Conservation (phyloP, 2,797 vertebrate species). For the Serranus cabrilla region DNA sequence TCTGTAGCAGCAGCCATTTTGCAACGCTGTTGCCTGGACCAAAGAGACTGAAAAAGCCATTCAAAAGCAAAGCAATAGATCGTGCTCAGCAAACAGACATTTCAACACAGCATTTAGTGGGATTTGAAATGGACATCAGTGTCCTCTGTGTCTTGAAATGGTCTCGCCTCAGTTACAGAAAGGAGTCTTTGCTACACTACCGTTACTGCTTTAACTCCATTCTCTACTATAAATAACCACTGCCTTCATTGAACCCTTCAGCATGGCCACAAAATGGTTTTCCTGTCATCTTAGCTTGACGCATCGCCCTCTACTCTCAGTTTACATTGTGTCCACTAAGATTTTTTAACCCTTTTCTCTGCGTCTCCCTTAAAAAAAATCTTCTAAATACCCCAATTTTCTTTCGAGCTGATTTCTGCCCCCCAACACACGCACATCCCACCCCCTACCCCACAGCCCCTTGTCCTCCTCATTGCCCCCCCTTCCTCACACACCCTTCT, state of each 20-base stretch:
- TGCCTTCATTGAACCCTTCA: constrained; percentile 69
- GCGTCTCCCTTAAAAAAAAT: constrained; percentile 46
- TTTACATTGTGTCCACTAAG: constrained; percentile 60
- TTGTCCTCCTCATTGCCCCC: constrained; percentile 66
- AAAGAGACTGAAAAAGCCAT: constrained; percentile 72
- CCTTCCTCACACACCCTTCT: constrained; percentile 81
- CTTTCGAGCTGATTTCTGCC: constrained; percentile 71
- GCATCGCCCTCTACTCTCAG: constrained; percentile 68
- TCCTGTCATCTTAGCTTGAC: constrained; percentile 78
- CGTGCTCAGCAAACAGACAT: constrained; percentile 53
- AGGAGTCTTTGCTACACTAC: constrained; percentile 22
- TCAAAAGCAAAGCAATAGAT: constrained; percentile 63
- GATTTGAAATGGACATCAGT: constrained; percentile 55
- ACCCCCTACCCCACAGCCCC: constrained; percentile 72
- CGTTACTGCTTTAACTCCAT: constrained; percentile 51
- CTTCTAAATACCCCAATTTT: constrained; percentile 76
- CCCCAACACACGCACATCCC: constrained; percentile 58
- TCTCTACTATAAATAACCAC: constrained; percentile 72
- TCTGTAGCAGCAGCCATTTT: constrained; percentile 86
- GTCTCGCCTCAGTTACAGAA: constrained; percentile 38
- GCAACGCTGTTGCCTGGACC: constrained; percentile 76
- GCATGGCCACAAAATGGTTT: constrained; percentile 80
- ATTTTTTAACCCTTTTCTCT: constrained; percentile 52
- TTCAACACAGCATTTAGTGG: constrained; percentile 21
- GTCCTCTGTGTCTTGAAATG: constrained; percentile 48